Base-by-base conservation (phyloP, 2,797 vertebrate species). In the Podargus strigoides region DNA sequence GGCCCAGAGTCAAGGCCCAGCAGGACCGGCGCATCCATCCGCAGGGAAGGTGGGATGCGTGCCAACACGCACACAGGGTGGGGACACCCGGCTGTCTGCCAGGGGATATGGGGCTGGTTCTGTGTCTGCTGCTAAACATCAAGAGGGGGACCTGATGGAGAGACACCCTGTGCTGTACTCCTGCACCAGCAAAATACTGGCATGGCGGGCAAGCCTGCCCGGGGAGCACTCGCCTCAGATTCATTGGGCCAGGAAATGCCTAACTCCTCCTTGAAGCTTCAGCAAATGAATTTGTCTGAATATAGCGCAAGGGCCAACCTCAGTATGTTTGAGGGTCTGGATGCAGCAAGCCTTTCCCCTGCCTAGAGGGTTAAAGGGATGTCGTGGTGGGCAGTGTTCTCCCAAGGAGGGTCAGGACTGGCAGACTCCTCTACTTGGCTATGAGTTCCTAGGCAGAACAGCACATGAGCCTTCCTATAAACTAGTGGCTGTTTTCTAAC, bases 321-420 rank as follows among this genome's bases (percentile, higher is more conserved):
- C 0, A 0, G 34, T 24, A 7, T 1, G 1, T 49, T 50, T 27
- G 46, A 77, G 15, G 39, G 5, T 58, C 30, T 49, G 50, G 34
- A 36, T 50, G 42, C 59, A 93, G 37, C 0, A 1, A 77, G 63
- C 10, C 39, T 84, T 82, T 68, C 53, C 34, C 5, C 3, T 32
- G 37, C 44, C 79, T 64, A 44, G 52, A 67, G 52, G 32, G n/a
- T 78, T 55, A 52, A 77, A 89, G 32, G 52, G 52, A 30, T 53
- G 47, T 24, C 2, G 0, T 23, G 30, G 60, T 55, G 36, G 55
- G 28, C 16, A 84, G n/a, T 39, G 55, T 41, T 42, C 36, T 27
- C 27, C 41, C 0, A 0, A 26, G 13, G 10, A 59, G 0, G 0
- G 9, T 37, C 5, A 7, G 76, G 32, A n/a, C 62, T 76, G 55